phyloP scores from a whole-genome alignment of 2,113 vertebrate species.

The Bombycilla garrulus region DNA sequence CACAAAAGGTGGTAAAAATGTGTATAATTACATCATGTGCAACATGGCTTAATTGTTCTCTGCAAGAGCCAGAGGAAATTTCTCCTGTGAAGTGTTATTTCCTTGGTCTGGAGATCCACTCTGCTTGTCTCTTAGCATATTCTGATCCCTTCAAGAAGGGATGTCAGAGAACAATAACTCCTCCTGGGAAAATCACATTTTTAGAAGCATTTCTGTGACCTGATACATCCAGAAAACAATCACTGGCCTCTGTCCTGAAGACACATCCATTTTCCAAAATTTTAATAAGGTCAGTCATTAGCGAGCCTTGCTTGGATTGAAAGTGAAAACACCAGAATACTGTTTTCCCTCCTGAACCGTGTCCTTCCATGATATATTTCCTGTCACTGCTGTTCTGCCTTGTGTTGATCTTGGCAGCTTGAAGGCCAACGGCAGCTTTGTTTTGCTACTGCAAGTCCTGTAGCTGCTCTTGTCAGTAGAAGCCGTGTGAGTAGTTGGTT shows the following conservation, averaged over 20 bases:
- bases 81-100: background rate
- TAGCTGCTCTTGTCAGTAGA: background rate
- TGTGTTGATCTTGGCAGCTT: background rate
- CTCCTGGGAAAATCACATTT: background rate
- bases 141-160: background rate
- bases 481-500: background rate
- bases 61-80: background rate
- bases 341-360: background rate
- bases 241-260: background rate
- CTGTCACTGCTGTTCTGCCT: background rate
- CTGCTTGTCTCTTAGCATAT: background rate
- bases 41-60: background rate
- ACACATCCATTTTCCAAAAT: background rate
- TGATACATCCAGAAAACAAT: background rate
- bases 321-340: background rate
- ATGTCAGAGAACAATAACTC: background rate
- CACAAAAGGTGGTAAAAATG: conserved; percentile 40
- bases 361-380: background rate
- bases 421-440: background rate
- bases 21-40: conserved; percentile 16
- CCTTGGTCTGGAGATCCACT: background rate
- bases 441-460: background rate
- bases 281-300: background rate
- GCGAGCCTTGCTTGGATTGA: background rate
- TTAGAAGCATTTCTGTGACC: background rate